Evolutionary conservation across 1,140 invertebrate species (phyloP).

Genomic region (Trinorchestia longiramus): DNA sequence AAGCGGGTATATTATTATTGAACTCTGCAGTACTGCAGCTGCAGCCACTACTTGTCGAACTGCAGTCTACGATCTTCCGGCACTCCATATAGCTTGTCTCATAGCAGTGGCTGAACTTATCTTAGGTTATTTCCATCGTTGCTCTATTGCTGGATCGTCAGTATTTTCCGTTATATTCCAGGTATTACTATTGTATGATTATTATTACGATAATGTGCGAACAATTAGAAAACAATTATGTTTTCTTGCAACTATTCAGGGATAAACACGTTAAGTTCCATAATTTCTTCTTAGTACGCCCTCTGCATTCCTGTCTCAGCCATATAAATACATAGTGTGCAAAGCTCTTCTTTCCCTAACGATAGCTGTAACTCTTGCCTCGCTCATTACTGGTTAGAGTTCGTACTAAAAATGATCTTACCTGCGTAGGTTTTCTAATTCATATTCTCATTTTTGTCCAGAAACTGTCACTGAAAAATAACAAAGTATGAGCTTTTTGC

Average conservation of each 20-base stretch:
- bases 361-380: slow-evolving; percentile 14
- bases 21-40: not conserved
- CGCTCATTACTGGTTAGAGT: slow-evolving; percentile 25
- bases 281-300: slow-evolving; percentile 2
- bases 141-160: slow-evolving; percentile 6
- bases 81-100: not conserved
- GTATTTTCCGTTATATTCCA: slow-evolving; percentile 16
- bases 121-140: slow-evolving; percentile 24
- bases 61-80: not conserved
- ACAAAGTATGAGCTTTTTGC: slow-evolving; percentile 13
- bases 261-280: slow-evolving; percentile 12
- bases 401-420: slow-evolving; percentile 21
- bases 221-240: not conserved
- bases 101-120: slow-evolving; percentile 12
- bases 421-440: slow-evolving; percentile 11
- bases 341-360: slow-evolving; percentile 7
- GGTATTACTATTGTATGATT: slow-evolving; percentile 17
- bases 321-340: not conserved
- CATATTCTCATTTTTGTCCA: slow-evolving; percentile 28
- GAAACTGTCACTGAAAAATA: slow-evolving; percentile 2
- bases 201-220: slow-evolving; percentile 5
- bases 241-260: slow-evolving; percentile 8
- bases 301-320: slow-evolving; percentile 28
- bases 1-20: slow-evolving; percentile 28
- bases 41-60: not conserved